Percentiles rank a stretch among this genome's conserved stretches.
phyloP scores from a whole-genome alignment of 2,113 vertebrate species.

The Cisticola juncidis region DNA sequence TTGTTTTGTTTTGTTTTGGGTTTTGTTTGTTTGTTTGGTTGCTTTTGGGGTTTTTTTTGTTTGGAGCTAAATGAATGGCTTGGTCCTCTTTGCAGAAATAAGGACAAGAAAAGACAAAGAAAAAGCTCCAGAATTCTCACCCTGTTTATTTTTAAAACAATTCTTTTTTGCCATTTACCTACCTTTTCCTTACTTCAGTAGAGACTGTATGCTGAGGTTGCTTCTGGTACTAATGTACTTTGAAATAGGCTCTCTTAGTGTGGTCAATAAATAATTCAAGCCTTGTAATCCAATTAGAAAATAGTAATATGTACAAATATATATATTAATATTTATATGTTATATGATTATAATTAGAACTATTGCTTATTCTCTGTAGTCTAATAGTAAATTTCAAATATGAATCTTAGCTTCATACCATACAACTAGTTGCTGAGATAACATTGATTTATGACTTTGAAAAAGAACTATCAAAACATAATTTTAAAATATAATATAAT shows the following conservation, averaged over 20 bases:
- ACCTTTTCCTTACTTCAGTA: background rate
- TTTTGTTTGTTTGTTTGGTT: too few species aligned
- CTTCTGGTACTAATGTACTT: background rate
- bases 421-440: background rate
- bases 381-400: background rate
- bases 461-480: background rate
- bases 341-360: background rate
- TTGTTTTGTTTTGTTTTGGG: background rate
- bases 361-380: background rate
- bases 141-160: background rate
- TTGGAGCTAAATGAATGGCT: background rate
- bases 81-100: background rate
- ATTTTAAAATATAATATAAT: background rate
- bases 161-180: background rate
- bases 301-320: background rate
- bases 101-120: background rate
- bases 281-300: background rate
- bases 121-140: background rate
- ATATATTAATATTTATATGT: background rate
- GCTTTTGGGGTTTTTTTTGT: background rate
- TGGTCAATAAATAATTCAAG: background rate
- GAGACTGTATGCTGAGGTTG: background rate
- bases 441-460: background rate
- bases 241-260: background rate
- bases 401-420: background rate